These are phyloP conservation scores for Drosophila kambysellisi DNA, from an alignment of 2,888 invertebrate genomes.

Conservation along the genomic window DNA sequence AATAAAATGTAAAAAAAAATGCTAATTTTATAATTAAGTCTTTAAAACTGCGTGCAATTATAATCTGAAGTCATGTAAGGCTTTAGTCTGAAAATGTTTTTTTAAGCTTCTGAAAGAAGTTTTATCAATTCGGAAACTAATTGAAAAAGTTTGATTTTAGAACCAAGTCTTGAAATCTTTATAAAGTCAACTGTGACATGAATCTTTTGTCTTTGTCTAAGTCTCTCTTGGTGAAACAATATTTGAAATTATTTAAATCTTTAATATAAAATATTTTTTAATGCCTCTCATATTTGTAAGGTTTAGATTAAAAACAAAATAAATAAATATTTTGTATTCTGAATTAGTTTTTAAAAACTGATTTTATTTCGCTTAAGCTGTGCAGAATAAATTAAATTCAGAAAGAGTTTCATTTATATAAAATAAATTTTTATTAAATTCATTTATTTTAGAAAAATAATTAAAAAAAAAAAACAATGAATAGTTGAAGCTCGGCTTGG, in stretches of 20 bases:
- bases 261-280: not conserved
- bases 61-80: not conserved
- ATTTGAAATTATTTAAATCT: not conserved
- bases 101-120: not conserved
- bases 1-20: slow-evolving; percentile 19
- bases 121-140: not conserved
- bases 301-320: not conserved
- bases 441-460: too few relatives aligned
- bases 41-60: not conserved
- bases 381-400: not conserved
- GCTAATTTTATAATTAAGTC: not conserved
- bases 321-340: too few relatives aligned
- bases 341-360: not conserved
- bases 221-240: not conserved
- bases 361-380: not conserved
- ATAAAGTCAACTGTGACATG: not conserved
- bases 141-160: not conserved
- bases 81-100: not conserved
- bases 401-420: not conserved
- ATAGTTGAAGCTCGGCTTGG: too few relatives aligned
- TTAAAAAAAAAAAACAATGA: too few relatives aligned
- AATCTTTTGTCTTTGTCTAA: not conserved
- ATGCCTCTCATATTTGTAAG: not conserved
- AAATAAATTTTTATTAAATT: not conserved
- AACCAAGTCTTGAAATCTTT: not conserved